Percentiles rank a stretch among this genome's conserved stretches.
phyloP scores from a whole-genome alignment of 2,113 vertebrate species.

The Phrynosoma platyrhinos region DNA sequence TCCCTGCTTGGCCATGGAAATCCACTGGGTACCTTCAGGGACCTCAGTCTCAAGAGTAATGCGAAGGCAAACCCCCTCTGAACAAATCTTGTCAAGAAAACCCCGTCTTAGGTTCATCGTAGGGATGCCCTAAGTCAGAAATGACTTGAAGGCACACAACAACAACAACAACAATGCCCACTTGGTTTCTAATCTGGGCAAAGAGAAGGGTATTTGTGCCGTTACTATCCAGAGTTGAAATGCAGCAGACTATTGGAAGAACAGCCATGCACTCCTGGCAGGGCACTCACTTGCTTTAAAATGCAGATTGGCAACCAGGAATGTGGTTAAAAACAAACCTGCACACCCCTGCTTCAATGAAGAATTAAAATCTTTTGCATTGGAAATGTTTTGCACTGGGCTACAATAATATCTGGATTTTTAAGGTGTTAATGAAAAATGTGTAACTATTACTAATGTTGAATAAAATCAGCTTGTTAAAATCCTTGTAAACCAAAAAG shows the following conservation, averaged over 20 bases:
- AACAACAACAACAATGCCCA: neutral
- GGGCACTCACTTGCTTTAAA: too few species aligned
- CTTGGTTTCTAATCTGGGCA: too few species aligned
- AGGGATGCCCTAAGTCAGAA: too few species aligned
- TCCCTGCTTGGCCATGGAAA: too few species aligned
- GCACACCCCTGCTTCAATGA: neutral
- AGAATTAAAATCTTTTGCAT: neutral
- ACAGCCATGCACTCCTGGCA: neutral
- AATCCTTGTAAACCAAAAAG: neutral
- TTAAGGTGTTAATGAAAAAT: neutral
- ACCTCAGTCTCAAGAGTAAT: too few species aligned
- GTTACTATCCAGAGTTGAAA: neutral
- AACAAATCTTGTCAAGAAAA: too few species aligned
- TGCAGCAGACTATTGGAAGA: neutral
- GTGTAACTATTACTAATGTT: neutral
- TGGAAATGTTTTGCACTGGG: neutral
- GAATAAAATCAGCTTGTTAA: neutral
- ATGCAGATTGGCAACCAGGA: neutral
- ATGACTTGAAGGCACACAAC: too few species aligned
- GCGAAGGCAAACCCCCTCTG: too few species aligned
- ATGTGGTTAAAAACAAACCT: neutral
- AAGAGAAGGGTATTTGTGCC: neutral
- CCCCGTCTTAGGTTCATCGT: too few species aligned
- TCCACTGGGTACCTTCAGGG: too few species aligned
- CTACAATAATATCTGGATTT: neutral